These are phyloP conservation scores for Eilema depressum DNA, from an alignment of 2,888 invertebrate genomes.

Conservation along the genomic window DNA sequence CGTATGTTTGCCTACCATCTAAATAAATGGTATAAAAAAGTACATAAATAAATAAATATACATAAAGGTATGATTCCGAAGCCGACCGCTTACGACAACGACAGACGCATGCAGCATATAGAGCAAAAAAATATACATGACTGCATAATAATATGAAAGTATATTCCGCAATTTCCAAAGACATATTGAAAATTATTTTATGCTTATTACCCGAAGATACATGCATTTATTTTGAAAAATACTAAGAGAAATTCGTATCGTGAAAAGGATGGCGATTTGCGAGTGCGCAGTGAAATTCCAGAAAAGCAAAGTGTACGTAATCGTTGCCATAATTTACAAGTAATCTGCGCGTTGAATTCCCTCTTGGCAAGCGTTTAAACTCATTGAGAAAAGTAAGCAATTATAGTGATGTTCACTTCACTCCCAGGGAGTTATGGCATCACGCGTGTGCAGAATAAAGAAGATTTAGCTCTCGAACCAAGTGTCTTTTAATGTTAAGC, in stretches of 20 bases:
- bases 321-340: constrained; percentile 41
- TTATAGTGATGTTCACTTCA: constrained; percentile 41
- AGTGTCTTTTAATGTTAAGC: neutral
- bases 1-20: too few species aligned
- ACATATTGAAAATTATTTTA: neutral
- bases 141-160: too few species aligned
- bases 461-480: neutral
- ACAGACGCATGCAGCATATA: too few species aligned
- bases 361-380: constrained; percentile 29
- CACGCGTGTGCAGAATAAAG: constrained; percentile 14
- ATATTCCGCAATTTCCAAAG: neutral
- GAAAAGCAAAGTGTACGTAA: constrained; percentile 28
- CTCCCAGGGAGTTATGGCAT: constrained; percentile 24
- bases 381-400: constrained; percentile 51
- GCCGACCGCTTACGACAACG: too few species aligned
- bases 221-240: neutral
- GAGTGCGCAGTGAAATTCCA: constrained; percentile 37
- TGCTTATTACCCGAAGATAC: neutral
- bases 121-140: neutral
- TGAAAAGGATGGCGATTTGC: constrained; percentile 18
- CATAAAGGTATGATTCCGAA: too few species aligned
- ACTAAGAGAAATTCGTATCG: constrained; percentile 18
- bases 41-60: too few species aligned
- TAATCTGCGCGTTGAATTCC: constrained; percentile 35
- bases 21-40: neutral